Percentiles rank a stretch among this genome's conserved stretches.
These are phyloP conservation scores for Chrysemys picta DNA, from an alignment of 2,113 vertebrate genomes.

Conservation along the genomic window DNA sequence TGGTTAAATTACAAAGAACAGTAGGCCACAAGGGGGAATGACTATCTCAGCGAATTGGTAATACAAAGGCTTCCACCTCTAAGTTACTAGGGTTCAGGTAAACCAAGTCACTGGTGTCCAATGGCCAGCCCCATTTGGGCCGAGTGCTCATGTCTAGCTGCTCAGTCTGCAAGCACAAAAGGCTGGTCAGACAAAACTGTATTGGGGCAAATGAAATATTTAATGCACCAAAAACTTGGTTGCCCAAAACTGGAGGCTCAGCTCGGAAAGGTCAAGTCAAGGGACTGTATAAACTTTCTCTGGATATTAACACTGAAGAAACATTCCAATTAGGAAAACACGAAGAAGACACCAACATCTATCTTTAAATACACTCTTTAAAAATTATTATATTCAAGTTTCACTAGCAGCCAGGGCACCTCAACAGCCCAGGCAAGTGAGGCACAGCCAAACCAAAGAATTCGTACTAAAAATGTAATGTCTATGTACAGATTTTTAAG, in stretches of 20 bases:
- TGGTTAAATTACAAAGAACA: constrained; percentile 21
- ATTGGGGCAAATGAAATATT: not conserved
- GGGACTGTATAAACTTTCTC: not conserved
- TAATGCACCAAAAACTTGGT: not conserved
- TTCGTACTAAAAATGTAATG: not conserved
- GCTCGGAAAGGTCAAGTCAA: not conserved
- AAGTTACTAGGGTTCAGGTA: not conserved
- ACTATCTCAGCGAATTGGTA: rapidly evolving
- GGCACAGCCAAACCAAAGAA: not conserved
- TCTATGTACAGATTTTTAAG: not conserved
- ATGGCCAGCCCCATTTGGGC: not conserved
- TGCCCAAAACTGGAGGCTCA: not conserved
- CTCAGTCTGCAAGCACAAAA: not conserved
- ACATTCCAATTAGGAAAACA: not conserved
- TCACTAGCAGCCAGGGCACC: not conserved
- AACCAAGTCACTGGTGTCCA: not conserved
- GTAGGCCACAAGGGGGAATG: rapidly evolving
- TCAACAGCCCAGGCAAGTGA: too few species aligned
- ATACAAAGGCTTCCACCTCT: not conserved
- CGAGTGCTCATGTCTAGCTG: not conserved
- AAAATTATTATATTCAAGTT: not conserved
- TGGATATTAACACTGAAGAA: not conserved
- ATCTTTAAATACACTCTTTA: not conserved
- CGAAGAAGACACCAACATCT: too few species aligned
- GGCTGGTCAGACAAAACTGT: not conserved